Evolutionary conservation across 2,888 invertebrate species (phyloP), one percentile per base, ranked within the genome.

Genomic region (Lumbricus terrestris): DNA sequence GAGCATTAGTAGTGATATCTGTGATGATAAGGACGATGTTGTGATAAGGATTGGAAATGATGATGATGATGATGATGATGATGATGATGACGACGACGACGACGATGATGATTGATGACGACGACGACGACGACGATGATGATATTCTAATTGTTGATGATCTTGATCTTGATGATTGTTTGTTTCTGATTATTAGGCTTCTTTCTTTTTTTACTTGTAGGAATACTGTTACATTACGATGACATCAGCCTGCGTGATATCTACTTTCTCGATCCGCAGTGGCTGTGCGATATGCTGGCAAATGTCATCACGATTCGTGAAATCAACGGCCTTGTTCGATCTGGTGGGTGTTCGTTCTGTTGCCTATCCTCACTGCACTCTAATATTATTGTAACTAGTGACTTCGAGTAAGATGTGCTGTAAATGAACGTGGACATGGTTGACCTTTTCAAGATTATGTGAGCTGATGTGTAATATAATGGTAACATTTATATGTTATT

Each of bases 221-320:
- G 98, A 54, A 98, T 99, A 3, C 95, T 99, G 18, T 96, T 99
- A 1, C 94, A 95, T 91, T 95, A 94, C 92, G 94, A 95, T 89
- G 95, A 95, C 90, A 92, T 93, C 4, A 92, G 93, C 38, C 92
- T 95, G 47, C 93, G 92, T 94, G 98, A 99, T 95, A 96, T 98
- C 89, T 99, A 98, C 95, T 99, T 99, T 95, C 95, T 99, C 88
- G 97, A 98, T 95, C 99, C 99, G 0, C 99, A 99, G 95, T 99
- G 99, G 99, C 96, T 99, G 85, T 99, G 99, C 95, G 99, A 99
- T 95, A 97, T 99, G 96, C 95, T 99, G 83, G 98, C 99, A 0
- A 98, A 98, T 95, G 98, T 99, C 0, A 98, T 99, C 69, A 98
- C 99, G 0, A 98, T 99, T 35, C 95, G 98, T n/a, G 98, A 99